A percentile compares a stretch with the other conserved stretches of the same genome.
These are phyloP conservation scores for Paramormyrops kingsleyae DNA, from an alignment of 2,113 vertebrate genomes.

Conservation along the genomic window DNA sequence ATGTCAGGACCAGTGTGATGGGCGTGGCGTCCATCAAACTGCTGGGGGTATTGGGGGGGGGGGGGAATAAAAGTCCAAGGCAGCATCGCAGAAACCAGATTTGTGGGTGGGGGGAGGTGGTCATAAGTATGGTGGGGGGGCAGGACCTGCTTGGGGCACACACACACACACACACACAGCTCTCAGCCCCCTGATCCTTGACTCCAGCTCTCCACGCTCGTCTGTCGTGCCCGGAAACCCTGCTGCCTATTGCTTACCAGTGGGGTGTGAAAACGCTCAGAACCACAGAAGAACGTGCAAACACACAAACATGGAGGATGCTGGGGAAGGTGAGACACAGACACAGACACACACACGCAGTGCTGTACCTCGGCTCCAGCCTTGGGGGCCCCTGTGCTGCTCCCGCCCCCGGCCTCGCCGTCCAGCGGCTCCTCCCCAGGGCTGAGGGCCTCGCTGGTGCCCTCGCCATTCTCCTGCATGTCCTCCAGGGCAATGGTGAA, in stretches of 20 bases:
- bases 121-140: no score
- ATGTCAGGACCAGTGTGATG: background rate
- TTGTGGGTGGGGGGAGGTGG: no score
- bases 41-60: constrained; percentile 8
- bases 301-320: background rate
- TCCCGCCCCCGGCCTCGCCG: constrained; percentile 41
- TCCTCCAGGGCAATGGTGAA: constrained; percentile 97
- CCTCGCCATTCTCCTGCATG: constrained; percentile 82
- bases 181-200: background rate
- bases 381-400: constrained; percentile 42
- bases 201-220: background rate
- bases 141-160: no score
- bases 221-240: background rate
- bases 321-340: background rate
- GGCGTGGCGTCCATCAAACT: constrained; percentile 35
- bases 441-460: constrained; percentile 58
- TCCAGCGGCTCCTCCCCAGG: constrained; percentile 40
- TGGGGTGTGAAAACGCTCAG: background rate
- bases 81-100: no score
- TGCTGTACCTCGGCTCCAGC: constrained; percentile 60
- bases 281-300: background rate
- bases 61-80: background rate
- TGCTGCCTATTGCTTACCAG: background rate
- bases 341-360: background rate
- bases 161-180: background rate